Percentiles rank a stretch among this genome's conserved stretches.
Evolutionary conservation across 2,113 vertebrate species (phyloP).

Genomic region (Anolis carolinensis): DNA sequence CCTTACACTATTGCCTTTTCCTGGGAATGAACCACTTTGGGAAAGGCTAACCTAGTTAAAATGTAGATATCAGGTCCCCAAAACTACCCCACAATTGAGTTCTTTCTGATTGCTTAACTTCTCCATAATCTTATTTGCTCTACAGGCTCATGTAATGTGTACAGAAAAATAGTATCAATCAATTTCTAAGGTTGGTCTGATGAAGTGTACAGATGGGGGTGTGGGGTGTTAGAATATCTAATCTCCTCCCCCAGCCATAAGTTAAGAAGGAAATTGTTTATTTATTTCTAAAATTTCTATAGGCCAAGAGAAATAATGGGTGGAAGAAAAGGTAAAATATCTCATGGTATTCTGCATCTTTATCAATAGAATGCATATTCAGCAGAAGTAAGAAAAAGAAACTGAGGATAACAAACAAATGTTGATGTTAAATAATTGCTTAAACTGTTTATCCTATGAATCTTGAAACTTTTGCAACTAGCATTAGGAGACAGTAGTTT

Average conservation of each 20-base stretch:
- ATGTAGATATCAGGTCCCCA: neutral
- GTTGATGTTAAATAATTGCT: neutral
- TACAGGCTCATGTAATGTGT: neutral
- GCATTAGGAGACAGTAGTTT: too few relatives aligned
- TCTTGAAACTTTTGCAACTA: too few relatives aligned
- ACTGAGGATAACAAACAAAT: neutral
- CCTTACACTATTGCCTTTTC: neutral
- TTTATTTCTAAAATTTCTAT: neutral
- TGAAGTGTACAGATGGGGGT: neutral
- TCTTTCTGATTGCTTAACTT: neutral
- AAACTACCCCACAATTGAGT: neutral
- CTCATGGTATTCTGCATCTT: neutral
- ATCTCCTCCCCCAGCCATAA: neutral
- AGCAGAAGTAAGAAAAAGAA: neutral
- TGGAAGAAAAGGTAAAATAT: neutral
- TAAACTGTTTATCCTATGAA: neutral
- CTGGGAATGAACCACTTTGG: neutral
- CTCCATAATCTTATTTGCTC: neutral
- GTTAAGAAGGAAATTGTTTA: neutral
- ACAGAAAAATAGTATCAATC: neutral
- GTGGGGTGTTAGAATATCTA: neutral
- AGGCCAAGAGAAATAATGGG: neutral
- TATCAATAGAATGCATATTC: neutral
- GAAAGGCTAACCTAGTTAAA: neutral
- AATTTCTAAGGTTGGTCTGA: neutral